These are phyloP conservation scores for Pimpla rufipes DNA, from an alignment of 2,888 invertebrate genomes.

Conservation along the genomic window DNA sequence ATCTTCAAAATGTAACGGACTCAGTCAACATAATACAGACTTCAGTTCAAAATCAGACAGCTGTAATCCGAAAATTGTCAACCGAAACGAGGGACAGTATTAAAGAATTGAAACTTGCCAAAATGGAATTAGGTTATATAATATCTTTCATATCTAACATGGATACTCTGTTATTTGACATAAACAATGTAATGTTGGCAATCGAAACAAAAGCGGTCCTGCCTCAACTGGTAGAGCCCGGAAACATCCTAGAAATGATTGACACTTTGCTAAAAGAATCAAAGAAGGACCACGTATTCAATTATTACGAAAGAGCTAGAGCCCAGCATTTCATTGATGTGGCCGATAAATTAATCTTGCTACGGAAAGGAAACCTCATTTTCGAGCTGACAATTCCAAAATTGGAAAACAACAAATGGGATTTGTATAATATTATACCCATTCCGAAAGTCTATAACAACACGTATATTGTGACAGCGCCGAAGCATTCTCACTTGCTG, in stretches of 20 bases:
- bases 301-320: slow-evolving; percentile 34
- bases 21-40: slow-evolving; percentile 30
- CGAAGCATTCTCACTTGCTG: slow-evolving; percentile 32
- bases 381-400: slow-evolving; percentile 35
- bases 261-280: slow-evolving; percentile 21
- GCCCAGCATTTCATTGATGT: slow-evolving; percentile 35
- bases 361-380: slow-evolving; percentile 32
- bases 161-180: slow-evolving; percentile 17
- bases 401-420: slow-evolving; percentile 36
- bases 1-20: slow-evolving; percentile 41
- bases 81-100: slow-evolving; percentile 19
- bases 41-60: slow-evolving; percentile 34
- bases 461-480: slow-evolving; percentile 32
- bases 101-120: not conserved
- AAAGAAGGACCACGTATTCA: slow-evolving; percentile 20
- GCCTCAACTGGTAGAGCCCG: slow-evolving; percentile 29
- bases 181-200: slow-evolving; percentile 24
- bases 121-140: slow-evolving; percentile 11
- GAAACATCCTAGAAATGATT: not conserved
- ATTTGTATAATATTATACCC: slow-evolving; percentile 38
- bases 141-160: slow-evolving; percentile 16
- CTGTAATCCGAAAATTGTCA: slow-evolving; percentile 29
- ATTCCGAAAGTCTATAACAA: slow-evolving; percentile 40
- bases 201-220: slow-evolving; percentile 28
- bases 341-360: slow-evolving; percentile 27